Evolutionary conservation across 2,113 vertebrate species (phyloP), one percentile per base, ranked within the genome.

Genomic region (Macrotis lagotis): DNA sequence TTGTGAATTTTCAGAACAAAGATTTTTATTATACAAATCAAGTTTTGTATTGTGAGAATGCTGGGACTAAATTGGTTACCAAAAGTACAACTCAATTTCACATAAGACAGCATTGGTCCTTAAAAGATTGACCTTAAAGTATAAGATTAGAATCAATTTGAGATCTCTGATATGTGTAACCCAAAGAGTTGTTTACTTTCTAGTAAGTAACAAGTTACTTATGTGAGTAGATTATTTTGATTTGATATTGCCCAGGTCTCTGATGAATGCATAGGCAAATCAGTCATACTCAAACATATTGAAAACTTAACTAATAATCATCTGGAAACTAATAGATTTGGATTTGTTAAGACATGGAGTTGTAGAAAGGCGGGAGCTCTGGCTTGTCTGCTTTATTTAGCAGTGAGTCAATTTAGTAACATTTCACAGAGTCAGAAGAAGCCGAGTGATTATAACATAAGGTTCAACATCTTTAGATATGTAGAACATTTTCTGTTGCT

Each of bases 401-500:
- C 95, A 97, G 55, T 31, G 28, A 97, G 96, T 97, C 95, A 66
- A 98, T 98, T 98, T 98, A 98, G 96, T 92, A 96, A 95, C 88
- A 96, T 96, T 97, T 98, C 98, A 98, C 94, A 90, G 96, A 98
- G 95, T 98, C 95, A 95, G 96, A 98, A 98, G 98, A 98, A 98
- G 14, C 94, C 91, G 97, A 92, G 97, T 98, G 98, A 98, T 98
- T 98, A 98, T 96, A 98, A 98, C 98, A 98, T 98, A 98, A 98
- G 98, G 97, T 98, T 98, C 98, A 98, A 98, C 98, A 98, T 98
- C 98, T 98, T 98, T 98, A 97, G 98, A 98, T 98, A 98, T 98
- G 98, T 98, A 98, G 98, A 98, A 98, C 98, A 98, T 98, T 99
- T 98, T 98, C 97, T 96, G 90, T 98, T 98, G 97, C 98, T 98